phyloP scores from a whole-genome alignment of 2,113 vertebrate genomes.

The Tachysurus fulvidraco region DNA sequence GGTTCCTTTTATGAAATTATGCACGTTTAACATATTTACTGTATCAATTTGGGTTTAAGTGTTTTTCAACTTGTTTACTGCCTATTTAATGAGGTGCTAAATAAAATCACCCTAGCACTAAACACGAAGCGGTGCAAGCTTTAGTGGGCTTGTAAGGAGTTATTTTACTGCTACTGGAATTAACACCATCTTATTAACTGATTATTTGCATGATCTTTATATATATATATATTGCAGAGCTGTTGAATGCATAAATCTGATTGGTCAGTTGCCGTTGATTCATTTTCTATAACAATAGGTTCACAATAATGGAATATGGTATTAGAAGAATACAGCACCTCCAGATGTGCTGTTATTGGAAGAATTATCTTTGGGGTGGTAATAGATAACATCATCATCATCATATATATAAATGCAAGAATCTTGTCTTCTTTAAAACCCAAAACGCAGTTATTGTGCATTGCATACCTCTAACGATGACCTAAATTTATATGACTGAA shows the following conservation, averaged over 20 bases:
- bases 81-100: neutral
- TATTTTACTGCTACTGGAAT: neutral
- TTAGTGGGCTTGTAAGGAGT: neutral
- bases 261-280: neutral
- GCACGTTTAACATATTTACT: slow-evolving; percentile 8
- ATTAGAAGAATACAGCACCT: neutral
- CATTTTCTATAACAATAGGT: neutral
- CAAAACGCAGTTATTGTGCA: neutral
- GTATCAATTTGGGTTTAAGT: neutral
- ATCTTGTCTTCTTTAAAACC: too few relatives aligned
- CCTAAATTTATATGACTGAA: neutral
- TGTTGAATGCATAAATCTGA: neutral
- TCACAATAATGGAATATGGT: neutral
- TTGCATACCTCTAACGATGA: neutral
- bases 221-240: neutral
- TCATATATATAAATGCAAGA: neutral
- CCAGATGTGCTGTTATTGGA: neutral
- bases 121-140: neutral
- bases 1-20: slow-evolving; percentile 9
- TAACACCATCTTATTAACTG: neutral
- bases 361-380: neutral
- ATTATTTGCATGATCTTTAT: neutral
- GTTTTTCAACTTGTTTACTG: slow-evolving; percentile 28
- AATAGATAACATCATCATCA: neutral
- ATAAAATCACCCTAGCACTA: neutral